A percentile compares a stretch with the other conserved stretches of the same genome.
Evolutionary conservation across 2,888 invertebrate genomes (phyloP).

Genomic region (Acrobasis consociella): DNA sequence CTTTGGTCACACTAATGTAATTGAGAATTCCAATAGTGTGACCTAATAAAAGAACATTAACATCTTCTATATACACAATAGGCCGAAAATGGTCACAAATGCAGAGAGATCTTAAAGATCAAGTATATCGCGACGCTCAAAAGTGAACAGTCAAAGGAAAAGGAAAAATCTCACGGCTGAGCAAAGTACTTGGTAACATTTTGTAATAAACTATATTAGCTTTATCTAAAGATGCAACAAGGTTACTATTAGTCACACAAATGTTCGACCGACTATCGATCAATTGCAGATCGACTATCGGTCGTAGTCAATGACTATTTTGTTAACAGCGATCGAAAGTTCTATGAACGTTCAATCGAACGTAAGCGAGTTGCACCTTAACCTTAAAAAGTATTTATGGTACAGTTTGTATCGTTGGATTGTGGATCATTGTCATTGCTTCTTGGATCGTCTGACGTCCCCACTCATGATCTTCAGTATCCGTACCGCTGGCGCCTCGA

Average conservation of each 20-base stretch:
- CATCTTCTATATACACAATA: no score
- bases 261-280: slow-evolving; percentile 2
- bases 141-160: background rate
- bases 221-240: slow-evolving; percentile 1
- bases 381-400: slow-evolving; percentile 9
- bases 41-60: no score
- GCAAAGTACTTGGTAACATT: background rate
- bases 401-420: slow-evolving; percentile 4
- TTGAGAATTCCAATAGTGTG: no score
- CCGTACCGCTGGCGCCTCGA: slow-evolving; percentile 92
- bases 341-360: background rate
- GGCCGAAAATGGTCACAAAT: no score
- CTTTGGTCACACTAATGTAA: no score
- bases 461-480: slow-evolving; percentile 86
- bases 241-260: background rate
- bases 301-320: background rate
- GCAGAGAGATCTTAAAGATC: no score
- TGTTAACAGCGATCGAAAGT: background rate
- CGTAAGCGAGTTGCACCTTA: background rate
- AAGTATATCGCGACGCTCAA: no score
- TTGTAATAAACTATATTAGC: background rate
- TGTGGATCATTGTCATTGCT: slow-evolving; percentile 39
- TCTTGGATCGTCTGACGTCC: slow-evolving; percentile 58
- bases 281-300: background rate
- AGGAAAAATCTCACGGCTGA: background rate